These are phyloP conservation scores for Ochropacha duplaris DNA, from an alignment of 2,888 invertebrate species.

Conservation along the genomic window DNA sequence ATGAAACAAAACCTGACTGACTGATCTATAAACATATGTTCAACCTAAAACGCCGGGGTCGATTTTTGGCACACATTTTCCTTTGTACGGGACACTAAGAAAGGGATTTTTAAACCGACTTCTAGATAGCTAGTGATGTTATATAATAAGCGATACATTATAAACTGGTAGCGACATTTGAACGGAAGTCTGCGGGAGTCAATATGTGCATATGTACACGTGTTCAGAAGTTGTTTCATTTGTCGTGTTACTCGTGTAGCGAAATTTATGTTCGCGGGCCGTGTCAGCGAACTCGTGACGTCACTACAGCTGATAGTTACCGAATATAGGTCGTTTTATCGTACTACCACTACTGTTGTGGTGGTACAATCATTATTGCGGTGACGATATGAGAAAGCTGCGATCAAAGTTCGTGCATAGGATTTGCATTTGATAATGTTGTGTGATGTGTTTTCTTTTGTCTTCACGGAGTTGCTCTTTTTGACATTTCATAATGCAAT, in stretches of 20 bases:
- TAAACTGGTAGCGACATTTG: background rate
- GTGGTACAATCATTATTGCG: background rate
- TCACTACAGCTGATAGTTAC: slow-evolving; percentile 60
- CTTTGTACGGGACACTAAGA: no score
- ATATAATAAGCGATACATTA: no score
- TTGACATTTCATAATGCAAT: no score
- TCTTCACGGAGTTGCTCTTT: no score
- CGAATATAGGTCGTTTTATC: slow-evolving; percentile 41
- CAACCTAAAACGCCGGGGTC: no score
- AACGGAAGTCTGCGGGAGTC: background rate
- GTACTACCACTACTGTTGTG: slow-evolving; percentile 7
- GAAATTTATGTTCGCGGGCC: slow-evolving; percentile 32
- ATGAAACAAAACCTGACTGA: no score
- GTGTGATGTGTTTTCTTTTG: background rate
- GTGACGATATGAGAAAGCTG: background rate
- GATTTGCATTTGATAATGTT: background rate
- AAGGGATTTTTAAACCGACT: no score
- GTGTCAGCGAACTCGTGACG: slow-evolving; percentile 65
- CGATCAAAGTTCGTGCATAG: slow-evolving; percentile 13
- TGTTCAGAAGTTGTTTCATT: background rate
- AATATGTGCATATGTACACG: background rate
- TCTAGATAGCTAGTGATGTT: no score
- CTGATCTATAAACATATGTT: no score
- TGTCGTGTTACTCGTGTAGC: slow-evolving; percentile 4
- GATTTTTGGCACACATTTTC: no score